Percentiles rank a stretch among this genome's conserved stretches.
Evolutionary conservation across 2,113 vertebrate genomes (phyloP).

Genomic region (Sisor rabdophorus): DNA sequence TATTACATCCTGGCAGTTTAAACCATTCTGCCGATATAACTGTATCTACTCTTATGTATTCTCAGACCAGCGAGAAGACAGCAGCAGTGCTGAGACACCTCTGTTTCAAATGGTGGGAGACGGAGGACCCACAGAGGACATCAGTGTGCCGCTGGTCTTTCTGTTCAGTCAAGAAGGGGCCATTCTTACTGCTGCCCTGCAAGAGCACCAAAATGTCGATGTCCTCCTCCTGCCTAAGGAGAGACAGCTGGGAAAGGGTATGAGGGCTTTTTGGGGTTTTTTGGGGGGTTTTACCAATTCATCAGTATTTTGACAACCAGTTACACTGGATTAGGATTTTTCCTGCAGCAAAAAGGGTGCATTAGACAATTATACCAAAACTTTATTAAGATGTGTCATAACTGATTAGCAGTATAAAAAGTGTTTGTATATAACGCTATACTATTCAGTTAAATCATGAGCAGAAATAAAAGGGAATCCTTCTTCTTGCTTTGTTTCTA

Average conservation of each 20-base stretch:
- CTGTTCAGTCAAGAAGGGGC: conserved; percentile 72
- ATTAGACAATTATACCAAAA: too few relatives aligned
- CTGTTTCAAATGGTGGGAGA: conserved; percentile 81
- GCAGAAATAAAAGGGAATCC: too few relatives aligned
- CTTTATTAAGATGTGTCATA: too few relatives aligned
- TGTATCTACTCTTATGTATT: neutral
- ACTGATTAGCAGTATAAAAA: too few relatives aligned
- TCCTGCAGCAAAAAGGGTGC: too few relatives aligned
- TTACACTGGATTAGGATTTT: too few relatives aligned
- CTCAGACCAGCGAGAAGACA: conserved; percentile 72
- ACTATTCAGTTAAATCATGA: too few relatives aligned
- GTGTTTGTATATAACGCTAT: too few relatives aligned
- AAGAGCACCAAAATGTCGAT: conserved; percentile 71
- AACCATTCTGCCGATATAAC: too few relatives aligned
- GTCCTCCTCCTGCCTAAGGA: conserved; percentile 71
- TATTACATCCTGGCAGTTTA: too few relatives aligned
- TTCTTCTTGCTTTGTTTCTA: too few relatives aligned
- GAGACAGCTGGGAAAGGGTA: conserved; percentile 67
- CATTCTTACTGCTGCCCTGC: conserved; percentile 64
- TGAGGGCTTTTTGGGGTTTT: neutral
- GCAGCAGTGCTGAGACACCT: conserved; percentile 69
- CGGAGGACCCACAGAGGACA: conserved; percentile 67
- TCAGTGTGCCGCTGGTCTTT: conserved; percentile 71
- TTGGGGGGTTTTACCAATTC: neutral
- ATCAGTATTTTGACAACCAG: neutral